Percentiles rank a stretch among this genome's conserved stretches.
Conservation (phyloP, 2,888 invertebrate species). For the Epirrita christyi region DNA sequence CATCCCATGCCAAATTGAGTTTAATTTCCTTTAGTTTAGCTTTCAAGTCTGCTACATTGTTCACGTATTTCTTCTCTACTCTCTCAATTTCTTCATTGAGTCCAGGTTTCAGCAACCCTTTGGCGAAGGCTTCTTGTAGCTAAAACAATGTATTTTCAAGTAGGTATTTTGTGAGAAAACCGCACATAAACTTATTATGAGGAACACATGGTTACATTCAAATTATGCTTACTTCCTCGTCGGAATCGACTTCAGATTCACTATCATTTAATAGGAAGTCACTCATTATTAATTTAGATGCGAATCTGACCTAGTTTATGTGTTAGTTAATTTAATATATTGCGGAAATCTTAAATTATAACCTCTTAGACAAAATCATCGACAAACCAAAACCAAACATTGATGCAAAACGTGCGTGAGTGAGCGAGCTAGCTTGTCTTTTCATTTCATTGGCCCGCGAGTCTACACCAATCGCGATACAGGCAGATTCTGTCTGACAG, state of each 20-base stretch:
- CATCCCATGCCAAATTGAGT: slow-evolving; percentile 92
- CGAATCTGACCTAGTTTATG: neutral
- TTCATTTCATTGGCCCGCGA: too few relatives aligned
- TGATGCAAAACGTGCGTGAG: too few relatives aligned
- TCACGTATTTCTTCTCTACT: slow-evolving; percentile 85
- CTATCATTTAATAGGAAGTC: slow-evolving; percentile 77
- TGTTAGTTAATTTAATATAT: neutral
- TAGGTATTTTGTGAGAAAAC: neutral
- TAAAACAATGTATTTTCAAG: slow-evolving; percentile 56
- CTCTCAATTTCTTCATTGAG: slow-evolving; percentile 88
- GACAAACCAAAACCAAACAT: too few relatives aligned
- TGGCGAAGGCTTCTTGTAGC: slow-evolving; percentile 95
- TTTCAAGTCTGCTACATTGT: slow-evolving; percentile 90
- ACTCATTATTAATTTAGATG: slow-evolving; percentile 51
- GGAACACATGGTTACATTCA: neutral
- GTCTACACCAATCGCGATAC: too few relatives aligned
- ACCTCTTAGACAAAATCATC: slow-evolving; percentile 24
- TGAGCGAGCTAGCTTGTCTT: too few relatives aligned
- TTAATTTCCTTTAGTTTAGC: slow-evolving; percentile 89
- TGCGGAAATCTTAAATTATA: slow-evolving; percentile 15
- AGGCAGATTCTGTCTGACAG: too few relatives aligned
- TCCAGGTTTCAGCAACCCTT: slow-evolving; percentile 94
- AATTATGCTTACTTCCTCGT: slow-evolving; percentile 78
- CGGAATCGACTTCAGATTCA: slow-evolving; percentile 83
- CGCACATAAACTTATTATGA: too few relatives aligned